Percentiles rank a stretch among this genome's conserved stretches.
Conservation (phyloP, 2,888 invertebrate genomes). For the Tanytarsus gracilentus region DNA sequence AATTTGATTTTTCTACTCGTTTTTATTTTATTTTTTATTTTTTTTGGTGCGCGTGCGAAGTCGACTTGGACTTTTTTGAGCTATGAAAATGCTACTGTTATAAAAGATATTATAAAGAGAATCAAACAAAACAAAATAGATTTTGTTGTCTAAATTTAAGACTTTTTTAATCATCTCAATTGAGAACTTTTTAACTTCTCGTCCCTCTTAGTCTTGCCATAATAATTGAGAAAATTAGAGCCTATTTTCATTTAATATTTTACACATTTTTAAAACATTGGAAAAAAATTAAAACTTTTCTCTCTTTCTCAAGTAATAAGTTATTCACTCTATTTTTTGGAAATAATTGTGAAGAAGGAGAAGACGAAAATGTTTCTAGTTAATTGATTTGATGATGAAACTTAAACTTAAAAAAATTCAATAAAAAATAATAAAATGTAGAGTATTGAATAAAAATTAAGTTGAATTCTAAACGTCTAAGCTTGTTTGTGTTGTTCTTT, state of each 20-base stretch:
- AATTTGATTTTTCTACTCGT: not conserved
- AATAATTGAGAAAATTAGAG: not conserved
- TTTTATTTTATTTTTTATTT: not conserved
- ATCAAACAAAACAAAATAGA: not conserved
- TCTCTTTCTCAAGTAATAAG: not conserved
- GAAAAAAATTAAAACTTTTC: constrained; percentile 1
- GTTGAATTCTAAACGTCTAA: not conserved
- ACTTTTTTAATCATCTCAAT: constrained; percentile 14
- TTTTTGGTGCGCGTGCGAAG: not conserved
- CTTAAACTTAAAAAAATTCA: constrained; percentile 26
- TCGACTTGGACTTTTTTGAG: not conserved
- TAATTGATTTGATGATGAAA: constrained; percentile 23
- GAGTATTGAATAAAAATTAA: constrained; percentile 23
- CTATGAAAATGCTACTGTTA: constrained; percentile 19
- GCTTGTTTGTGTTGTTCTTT: not conserved
- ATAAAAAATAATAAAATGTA: constrained; percentile 25
- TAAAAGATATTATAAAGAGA: constrained; percentile 25
- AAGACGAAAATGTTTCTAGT: constrained; percentile 18
- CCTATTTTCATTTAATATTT: constrained; percentile 4
- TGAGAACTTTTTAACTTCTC: not conserved
- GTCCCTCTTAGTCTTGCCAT: constrained; percentile 27
- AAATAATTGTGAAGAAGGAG: not conserved
- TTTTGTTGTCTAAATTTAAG: constrained; percentile 11
- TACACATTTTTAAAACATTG: not conserved
- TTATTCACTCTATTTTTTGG: constrained; percentile 8